These are phyloP conservation scores for Tortricodes alternella DNA, from an alignment of 2,888 invertebrate genomes.

Conservation along the genomic window DNA sequence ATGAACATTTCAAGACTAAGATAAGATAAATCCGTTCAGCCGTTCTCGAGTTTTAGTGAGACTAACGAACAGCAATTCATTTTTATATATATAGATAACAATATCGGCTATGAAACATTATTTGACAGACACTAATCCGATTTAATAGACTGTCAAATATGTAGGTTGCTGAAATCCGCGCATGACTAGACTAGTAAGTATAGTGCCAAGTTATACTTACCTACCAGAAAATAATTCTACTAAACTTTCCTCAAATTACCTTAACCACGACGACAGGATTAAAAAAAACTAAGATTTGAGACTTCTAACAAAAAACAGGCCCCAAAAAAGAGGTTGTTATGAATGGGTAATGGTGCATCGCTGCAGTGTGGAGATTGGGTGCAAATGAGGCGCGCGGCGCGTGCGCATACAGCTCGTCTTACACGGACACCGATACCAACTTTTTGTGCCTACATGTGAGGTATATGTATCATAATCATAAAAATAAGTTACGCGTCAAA, in stretches of 20 bases:
- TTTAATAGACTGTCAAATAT: no score
- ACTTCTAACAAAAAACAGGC: slow-evolving; percentile 50
- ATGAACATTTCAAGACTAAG: no score
- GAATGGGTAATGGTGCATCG: slow-evolving; percentile 74
- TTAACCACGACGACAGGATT: slow-evolving; percentile 27
- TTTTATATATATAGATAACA: no score
- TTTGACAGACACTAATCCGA: no score
- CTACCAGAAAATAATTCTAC: slow-evolving; percentile 3
- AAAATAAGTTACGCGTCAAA: neutral
- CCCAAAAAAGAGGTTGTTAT: slow-evolving; percentile 61
- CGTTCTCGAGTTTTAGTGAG: no score
- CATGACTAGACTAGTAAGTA: no score
- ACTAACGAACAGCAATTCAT: no score
- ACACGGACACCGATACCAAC: slow-evolving; percentile 42
- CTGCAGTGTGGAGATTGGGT: slow-evolving; percentile 76
- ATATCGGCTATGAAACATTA: no score
- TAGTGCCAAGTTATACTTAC: no score
- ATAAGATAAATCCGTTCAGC: no score
- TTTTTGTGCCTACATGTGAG: neutral
- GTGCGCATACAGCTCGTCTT: slow-evolving; percentile 67
- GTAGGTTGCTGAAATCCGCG: no score
- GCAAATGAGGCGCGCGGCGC: slow-evolving; percentile 75
- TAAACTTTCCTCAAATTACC: slow-evolving; percentile 12
- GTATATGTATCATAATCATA: neutral
- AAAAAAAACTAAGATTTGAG: slow-evolving; percentile 44